These are phyloP conservation scores for Sakesphorus luctuosus DNA, from an alignment of 2,113 vertebrate species.

Conservation along the genomic window DNA sequence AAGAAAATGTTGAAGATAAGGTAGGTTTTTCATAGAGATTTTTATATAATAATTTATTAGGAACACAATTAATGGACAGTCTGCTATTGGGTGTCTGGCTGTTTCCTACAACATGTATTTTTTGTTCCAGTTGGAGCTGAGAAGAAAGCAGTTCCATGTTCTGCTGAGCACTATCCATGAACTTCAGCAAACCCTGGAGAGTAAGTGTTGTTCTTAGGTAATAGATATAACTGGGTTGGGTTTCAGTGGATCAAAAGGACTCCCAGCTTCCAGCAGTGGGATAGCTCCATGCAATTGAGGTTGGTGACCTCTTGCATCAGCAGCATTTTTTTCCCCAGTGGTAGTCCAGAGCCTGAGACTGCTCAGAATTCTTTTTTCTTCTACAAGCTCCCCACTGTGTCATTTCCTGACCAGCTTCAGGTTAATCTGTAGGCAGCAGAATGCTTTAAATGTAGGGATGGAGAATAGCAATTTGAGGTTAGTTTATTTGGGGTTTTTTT, in stretches of 20 bases:
- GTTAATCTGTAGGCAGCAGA: neutral
- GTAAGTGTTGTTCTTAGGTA: conserved; percentile 79
- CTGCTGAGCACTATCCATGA: conserved; percentile 97
- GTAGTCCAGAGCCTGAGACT: neutral
- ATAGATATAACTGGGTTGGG: neutral
- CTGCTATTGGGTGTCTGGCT: neutral
- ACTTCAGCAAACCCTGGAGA: conserved; percentile 96
- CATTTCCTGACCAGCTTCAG: neutral
- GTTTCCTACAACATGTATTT: neutral
- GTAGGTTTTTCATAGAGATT: conserved; percentile 68
- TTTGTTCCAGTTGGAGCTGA: conserved; percentile 87
- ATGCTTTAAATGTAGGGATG: neutral
- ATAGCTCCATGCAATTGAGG: neutral
- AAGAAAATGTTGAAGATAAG: conserved; percentile 98
- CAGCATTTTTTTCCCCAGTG: neutral
- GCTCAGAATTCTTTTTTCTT: neutral
- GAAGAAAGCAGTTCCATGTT: conserved; percentile 97
- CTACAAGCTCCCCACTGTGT: neutral
- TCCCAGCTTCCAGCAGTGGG: neutral
- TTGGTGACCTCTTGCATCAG: neutral
- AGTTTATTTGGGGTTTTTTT: neutral
- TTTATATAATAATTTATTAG: neutral
- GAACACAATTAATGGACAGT: neutral
- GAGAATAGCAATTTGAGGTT: neutral
- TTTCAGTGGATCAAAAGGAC: neutral